phyloP scores from a whole-genome alignment of 2,888 invertebrate species.

The Lithophane leautieri region DNA sequence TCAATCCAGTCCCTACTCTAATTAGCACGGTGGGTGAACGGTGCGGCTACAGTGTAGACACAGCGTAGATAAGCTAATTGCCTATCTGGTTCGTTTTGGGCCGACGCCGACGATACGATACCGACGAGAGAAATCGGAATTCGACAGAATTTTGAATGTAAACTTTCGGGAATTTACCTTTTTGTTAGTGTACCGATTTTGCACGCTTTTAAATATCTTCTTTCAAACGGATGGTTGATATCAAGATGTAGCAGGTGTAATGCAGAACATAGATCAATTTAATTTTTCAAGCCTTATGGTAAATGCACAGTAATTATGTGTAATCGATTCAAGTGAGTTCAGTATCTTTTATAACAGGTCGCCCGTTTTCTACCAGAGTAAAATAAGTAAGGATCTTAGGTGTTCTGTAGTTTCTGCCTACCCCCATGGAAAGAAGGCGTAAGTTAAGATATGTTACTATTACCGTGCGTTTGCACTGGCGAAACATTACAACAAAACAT shows the following conservation, averaged over 20 bases:
- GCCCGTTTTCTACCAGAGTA: not conserved
- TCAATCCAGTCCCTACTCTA: constrained; percentile 70
- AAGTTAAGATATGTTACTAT: no score
- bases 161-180: constrained; percentile 1
- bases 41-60: constrained; percentile 62
- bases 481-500: no score
- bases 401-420: no score
- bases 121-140: constrained; percentile 30
- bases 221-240: not conserved
- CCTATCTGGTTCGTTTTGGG: constrained; percentile 64
- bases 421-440: no score
- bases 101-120: constrained; percentile 63
- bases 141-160: constrained; percentile 6
- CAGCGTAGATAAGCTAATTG: constrained; percentile 74
- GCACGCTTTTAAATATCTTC: not conserved
- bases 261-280: not conserved
- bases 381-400: no score
- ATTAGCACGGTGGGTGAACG: constrained; percentile 72
- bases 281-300: not conserved
- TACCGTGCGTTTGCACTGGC: no score
- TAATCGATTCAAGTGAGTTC: not conserved
- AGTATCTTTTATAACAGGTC: not conserved
- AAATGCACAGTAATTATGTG: not conserved
- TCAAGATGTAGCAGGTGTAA: not conserved
- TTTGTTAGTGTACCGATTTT: not conserved